Evolutionary conservation across 2,113 vertebrate genomes (phyloP), one percentile per base, ranked within the genome.

Genomic region (Beaufortia kweichowensis): DNA sequence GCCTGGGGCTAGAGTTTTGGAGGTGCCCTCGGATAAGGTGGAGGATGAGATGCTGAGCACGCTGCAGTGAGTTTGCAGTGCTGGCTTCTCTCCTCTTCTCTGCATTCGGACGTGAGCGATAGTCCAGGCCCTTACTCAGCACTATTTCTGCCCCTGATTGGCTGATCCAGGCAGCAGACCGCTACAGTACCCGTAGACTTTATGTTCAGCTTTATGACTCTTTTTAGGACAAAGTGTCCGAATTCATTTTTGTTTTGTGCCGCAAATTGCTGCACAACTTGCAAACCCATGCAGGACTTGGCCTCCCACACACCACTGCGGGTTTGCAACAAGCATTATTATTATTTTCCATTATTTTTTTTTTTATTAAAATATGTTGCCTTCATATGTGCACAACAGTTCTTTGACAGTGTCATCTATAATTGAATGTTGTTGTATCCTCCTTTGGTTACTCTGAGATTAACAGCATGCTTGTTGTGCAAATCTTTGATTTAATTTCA

Each of bases 121-220:
- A 80, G 79, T 84, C 86, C 71, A 82, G 76, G 77, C 83, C 93
- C 94, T 95, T 94, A 95, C 89, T 95, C 95, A 94, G 94, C 94
- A 94, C 87, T 89, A 86, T 89, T 84, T 87, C 84, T 63, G 35
- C 76, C 71, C 91, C 92, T 92, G 90, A 95, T 94, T 93, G 93
- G 92, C 88, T 91, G 88, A 93, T 90, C 82, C n/a, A 87, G 85
- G 90, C 86, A 57, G 31, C 53, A 85, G 70, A 77, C 78, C 83
- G 72, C 75, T 87, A 88, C 84, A 64, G 75, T 78, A 85, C 50
- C 57, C 59, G 79, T 48, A 83, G 61, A 74, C 57, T 72, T 84
- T 80, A 78, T 84, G 53, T 81, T 85, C 57, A 75, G 79, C 77
- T 77, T 59, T 80, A 79, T 75, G 60, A 70, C 43, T 74, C 26